phyloP scores from a whole-genome alignment of 2,888 invertebrate species.

The Drosophila rellima region DNA sequence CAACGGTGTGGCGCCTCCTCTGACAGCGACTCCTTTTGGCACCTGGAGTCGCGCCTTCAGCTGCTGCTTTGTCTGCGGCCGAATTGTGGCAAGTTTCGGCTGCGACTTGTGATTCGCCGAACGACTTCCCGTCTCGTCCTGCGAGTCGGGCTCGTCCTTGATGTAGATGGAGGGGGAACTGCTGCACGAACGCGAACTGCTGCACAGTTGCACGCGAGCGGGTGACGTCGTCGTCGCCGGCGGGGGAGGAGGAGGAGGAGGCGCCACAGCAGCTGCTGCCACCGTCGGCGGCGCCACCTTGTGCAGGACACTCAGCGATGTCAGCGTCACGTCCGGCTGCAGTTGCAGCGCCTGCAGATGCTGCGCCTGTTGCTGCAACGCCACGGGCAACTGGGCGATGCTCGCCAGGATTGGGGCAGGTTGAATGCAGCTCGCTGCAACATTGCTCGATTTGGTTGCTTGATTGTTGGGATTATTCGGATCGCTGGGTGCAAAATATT shows the following conservation, averaged over 20 bases:
- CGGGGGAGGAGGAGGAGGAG: not conserved
- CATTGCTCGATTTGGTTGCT: constrained; percentile 10
- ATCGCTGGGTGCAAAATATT: constrained; percentile 83
- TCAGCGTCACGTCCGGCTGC: constrained; percentile 78
- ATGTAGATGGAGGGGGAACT: constrained; percentile 84
- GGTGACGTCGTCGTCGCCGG: constrained; percentile 33
- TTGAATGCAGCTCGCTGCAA: constrained; percentile 1
- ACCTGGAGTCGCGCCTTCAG: constrained; percentile 59
- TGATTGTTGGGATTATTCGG: constrained; percentile 84
- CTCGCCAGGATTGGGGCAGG: constrained; percentile 34
- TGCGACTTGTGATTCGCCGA: constrained; percentile 2
- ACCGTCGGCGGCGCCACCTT: constrained; percentile 30
- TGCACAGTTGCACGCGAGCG: constrained; percentile 46
- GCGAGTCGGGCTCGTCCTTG: constrained; percentile 83
- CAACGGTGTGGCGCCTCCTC: constrained; percentile 13
- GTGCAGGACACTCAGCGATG: constrained; percentile 62
- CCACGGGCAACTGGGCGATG: constrained; percentile 57
- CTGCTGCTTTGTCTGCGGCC: constrained; percentile 70
- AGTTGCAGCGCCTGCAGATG: constrained; percentile 72
- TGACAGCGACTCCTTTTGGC: constrained; percentile 16
- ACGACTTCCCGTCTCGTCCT: constrained; percentile 33
- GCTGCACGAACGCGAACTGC: constrained; percentile 78
- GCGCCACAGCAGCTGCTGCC: constrained; percentile 12
- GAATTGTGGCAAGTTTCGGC: constrained; percentile 63
- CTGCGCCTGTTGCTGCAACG: constrained; percentile 67